Conservation (phyloP, 2,888 invertebrate species). For the Platycnemis pennipes region DNA sequence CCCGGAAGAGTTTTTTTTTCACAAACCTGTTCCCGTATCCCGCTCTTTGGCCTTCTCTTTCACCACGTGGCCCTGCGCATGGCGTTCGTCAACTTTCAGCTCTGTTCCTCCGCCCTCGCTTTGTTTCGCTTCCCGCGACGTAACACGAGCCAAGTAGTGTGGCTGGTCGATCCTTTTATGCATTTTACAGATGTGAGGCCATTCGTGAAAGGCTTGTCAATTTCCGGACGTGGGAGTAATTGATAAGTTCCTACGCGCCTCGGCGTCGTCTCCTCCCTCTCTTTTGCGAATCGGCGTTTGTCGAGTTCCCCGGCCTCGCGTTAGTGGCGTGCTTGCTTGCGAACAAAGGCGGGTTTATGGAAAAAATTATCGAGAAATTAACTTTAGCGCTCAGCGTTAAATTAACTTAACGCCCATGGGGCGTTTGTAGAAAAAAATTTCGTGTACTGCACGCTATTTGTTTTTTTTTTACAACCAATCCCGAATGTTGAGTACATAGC, state of each 20-base stretch:
- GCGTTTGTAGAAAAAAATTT: too few relatives aligned
- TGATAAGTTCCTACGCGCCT: slow-evolving; percentile 42
- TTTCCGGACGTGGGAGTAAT: slow-evolving; percentile 54
- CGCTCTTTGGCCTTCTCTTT: not conserved
- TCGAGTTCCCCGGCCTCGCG: too few relatives aligned
- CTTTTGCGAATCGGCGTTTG: too few relatives aligned
- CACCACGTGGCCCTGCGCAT: not conserved
- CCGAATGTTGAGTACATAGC: too few relatives aligned
- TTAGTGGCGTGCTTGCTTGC: too few relatives aligned
- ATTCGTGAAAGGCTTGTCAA: slow-evolving; percentile 41
- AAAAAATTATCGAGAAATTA: too few relatives aligned
- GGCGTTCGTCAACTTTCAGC: slow-evolving; percentile 11
- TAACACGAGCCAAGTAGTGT: not conserved
- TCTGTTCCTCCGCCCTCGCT: not conserved
- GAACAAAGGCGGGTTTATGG: too few relatives aligned
- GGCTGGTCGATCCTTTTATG: slow-evolving; percentile 9
- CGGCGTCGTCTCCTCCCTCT: not conserved
- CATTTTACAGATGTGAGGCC: slow-evolving; percentile 23
- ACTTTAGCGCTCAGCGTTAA: too few relatives aligned
- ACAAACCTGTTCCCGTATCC: not conserved
- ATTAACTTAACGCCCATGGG: too few relatives aligned
- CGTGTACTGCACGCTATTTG: too few relatives aligned
- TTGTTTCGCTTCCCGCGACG: not conserved
- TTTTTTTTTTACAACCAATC: too few relatives aligned
- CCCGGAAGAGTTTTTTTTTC: not conserved